phyloP scores from a whole-genome alignment of 1,140 invertebrate genomes.

The Leptinotarsa lineolata region DNA sequence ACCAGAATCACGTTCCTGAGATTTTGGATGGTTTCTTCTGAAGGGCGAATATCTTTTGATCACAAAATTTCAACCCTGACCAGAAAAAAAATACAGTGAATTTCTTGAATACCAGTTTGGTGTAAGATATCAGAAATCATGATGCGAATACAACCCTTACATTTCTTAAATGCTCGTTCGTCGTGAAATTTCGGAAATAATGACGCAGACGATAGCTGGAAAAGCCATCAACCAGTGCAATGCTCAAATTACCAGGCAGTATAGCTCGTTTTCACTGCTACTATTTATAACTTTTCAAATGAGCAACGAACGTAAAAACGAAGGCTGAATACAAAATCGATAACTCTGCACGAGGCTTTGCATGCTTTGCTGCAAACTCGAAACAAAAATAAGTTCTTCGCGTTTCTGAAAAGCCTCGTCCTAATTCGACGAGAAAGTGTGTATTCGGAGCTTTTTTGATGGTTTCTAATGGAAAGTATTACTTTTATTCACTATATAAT shows the following conservation, averaged over 20 bases:
- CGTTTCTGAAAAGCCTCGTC: background rate
- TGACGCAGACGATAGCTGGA: background rate
- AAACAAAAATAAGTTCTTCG: background rate
- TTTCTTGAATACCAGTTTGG: no score
- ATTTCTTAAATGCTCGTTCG: no score
- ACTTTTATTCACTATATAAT: background rate
- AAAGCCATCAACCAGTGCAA: background rate
- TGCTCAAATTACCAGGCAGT: background rate
- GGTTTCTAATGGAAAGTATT: background rate
- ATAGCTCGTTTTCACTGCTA: background rate
- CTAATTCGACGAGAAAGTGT: background rate
- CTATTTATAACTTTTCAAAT: constrained; percentile 1
- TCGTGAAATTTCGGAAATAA: no score
- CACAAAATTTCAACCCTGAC: no score
- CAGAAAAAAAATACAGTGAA: no score
- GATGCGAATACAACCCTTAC: no score
- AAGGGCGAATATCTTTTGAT: no score
- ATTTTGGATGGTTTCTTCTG: no score
- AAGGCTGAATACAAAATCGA: constrained; percentile 3
- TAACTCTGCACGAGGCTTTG: background rate
- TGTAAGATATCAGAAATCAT: no score
- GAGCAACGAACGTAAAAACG: background rate
- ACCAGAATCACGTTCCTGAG: no score
- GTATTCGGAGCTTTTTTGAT: background rate
- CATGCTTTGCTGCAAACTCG: background rate